Conservation (phyloP, 1,140 invertebrate species). For the Arctopsyche grandis region DNA sequence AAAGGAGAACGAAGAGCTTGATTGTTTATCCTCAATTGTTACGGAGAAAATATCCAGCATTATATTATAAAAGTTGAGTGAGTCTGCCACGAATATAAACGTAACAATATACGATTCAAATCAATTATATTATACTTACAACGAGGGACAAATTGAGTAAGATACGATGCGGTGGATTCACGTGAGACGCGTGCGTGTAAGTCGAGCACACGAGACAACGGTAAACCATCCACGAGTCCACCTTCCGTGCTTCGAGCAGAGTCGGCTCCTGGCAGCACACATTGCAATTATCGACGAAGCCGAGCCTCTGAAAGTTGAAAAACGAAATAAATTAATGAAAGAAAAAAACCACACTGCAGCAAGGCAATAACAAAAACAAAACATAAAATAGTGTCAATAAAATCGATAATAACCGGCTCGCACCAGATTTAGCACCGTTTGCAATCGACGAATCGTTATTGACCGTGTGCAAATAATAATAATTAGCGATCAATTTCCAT, state of each 20-base stretch:
- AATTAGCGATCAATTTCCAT: too few species aligned
- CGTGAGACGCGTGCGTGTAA: conserved; percentile 59
- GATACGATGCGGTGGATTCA: conserved; percentile 54
- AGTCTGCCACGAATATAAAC: not conserved
- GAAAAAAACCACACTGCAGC: not conserved
- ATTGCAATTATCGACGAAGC: conserved; percentile 56
- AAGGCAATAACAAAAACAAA: too few species aligned
- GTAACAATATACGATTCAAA: not conserved
- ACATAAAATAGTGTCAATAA: too few species aligned
- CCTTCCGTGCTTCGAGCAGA: conserved; percentile 56
- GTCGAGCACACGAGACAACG: conserved; percentile 62
- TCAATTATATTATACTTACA: conserved; percentile 47
- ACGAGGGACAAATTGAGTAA: conserved; percentile 39
- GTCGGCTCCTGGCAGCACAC: conserved; percentile 59
- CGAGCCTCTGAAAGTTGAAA: conserved; percentile 58
- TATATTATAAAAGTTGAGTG: not conserved
- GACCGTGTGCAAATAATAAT: too few species aligned
- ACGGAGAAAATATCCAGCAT: not conserved
- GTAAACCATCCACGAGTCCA: conserved; percentile 59
- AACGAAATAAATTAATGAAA: not conserved
- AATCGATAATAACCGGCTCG: too few species aligned
- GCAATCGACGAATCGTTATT: too few species aligned
- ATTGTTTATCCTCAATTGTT: too few species aligned
- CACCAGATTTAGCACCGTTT: too few species aligned
- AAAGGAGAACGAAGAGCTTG: too few species aligned